Base-by-base conservation (phyloP, 2,113 vertebrate genomes). In the Xyrauchen texanus region DNA sequence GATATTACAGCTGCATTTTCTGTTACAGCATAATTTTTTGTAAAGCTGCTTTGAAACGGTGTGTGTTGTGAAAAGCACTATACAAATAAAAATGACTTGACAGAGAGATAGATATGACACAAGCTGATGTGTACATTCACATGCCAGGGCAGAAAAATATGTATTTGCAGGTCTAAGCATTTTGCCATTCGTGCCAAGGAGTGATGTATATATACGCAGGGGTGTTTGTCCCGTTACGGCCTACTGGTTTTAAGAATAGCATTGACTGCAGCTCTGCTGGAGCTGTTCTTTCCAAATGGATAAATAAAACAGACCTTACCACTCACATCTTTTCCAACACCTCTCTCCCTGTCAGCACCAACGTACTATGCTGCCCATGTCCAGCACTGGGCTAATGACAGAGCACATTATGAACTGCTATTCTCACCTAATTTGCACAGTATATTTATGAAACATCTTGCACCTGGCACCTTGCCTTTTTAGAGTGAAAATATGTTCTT, bases 361-460 rank as follows among this genome's bases (percentile, higher is more conserved):
- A 65, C 15, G 21, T 5, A 12, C 47, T 57, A 13, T 6, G 68
- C 15, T 58, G 58, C 7, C 53, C 11, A 68, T 15, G 9, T 16
- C 65, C 16, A 61, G 46, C 7, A 15, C 61, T 44, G 2, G 67
- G 53, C 62, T 52, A 72, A 81, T 52, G 62, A 49, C 51, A 58
- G 46, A 45, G 16, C 2, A 45, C 73, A 64, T 51, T 52, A 68
- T 47, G 61, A 13, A 64, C 7, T 11, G 61, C 62, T 21, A 49
- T 58, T 55, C 52, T 67, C 7, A n/a, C 8, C 45, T 78, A 58
- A 78, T 74, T 78, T 83, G 5, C 15, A 15, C 16, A 76, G 52
- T 72, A 67, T 71, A 63, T 47, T 76, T 66, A 76, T 61, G 53
- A 79, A 76, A 62, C 81, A 34, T 83, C 8, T 68, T 63, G 66